Percentiles rank a stretch among this genome's conserved stretches.
Evolutionary conservation across 1,140 invertebrate species (phyloP).

Genomic region (Dolichoris vasculosae): DNA sequence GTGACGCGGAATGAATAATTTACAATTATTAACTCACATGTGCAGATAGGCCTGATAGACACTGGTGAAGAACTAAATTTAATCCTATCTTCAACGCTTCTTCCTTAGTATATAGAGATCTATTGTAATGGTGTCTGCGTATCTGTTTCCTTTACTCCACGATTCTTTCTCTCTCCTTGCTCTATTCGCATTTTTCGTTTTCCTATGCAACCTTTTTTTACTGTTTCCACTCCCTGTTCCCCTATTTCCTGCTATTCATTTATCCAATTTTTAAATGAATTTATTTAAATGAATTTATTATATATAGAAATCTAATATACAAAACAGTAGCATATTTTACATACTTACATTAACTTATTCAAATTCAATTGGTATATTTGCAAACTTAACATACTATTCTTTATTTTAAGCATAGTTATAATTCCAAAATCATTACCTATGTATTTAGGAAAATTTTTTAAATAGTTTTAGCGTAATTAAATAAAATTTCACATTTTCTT

Average conservation of each 20-base stretch:
- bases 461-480: too few relatives aligned
- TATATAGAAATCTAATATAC: not conserved
- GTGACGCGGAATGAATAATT: constrained; percentile 63
- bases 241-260: not conserved
- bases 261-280: not conserved
- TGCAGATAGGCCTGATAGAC: constrained; percentile 45
- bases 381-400: too few relatives aligned
- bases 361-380: not conserved
- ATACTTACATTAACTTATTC: not conserved
- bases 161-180: not conserved
- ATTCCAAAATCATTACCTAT: too few relatives aligned
- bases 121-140: not conserved
- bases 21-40: constrained; percentile 57
- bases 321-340: not conserved
- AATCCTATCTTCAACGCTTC: constrained; percentile 56
- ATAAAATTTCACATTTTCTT: too few relatives aligned
- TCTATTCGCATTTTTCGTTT: not conserved
- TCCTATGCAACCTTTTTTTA: too few relatives aligned
- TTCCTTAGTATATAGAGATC: not conserved
- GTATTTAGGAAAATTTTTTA: too few relatives aligned
- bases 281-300: too few relatives aligned
- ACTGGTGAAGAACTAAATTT: constrained; percentile 55
- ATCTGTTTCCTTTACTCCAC: not conserved
- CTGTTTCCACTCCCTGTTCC: not conserved
- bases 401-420: too few relatives aligned